Conservation (phyloP, 2,113 vertebrate species). For the Dipodomys spectabilis region DNA sequence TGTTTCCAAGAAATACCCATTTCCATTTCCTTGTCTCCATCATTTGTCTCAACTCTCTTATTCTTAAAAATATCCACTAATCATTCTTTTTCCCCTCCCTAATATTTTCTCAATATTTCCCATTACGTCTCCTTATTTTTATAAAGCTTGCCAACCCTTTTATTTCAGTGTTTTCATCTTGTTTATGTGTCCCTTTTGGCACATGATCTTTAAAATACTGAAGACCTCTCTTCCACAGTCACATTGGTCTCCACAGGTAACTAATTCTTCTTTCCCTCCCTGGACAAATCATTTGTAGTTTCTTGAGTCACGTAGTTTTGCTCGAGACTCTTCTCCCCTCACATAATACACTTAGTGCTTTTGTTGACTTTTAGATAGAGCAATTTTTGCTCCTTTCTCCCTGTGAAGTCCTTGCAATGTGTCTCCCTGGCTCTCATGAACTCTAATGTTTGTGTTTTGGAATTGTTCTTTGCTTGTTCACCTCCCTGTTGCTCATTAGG, state of each 20-base stretch:
- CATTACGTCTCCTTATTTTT: constrained; percentile 10
- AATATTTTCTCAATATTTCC: neutral
- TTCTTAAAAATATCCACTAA: neutral
- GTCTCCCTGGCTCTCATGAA: neutral
- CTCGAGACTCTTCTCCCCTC: neutral
- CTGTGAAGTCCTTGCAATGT: neutral
- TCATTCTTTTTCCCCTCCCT: neutral
- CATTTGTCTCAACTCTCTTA: neutral
- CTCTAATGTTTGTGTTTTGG: neutral
- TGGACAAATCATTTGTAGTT: neutral
- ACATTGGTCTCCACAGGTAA: neutral
- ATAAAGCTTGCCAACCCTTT: neutral
- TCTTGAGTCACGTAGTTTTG: neutral
- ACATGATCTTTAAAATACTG: constrained; percentile 5
- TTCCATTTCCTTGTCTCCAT: neutral
- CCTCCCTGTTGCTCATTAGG: neutral
- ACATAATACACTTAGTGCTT: neutral
- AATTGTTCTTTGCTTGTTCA: neutral
- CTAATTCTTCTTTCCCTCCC: neutral
- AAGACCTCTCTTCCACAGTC: neutral
- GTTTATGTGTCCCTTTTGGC: neutral
- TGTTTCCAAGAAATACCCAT: neutral
- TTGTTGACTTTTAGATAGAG: constrained; percentile 19
- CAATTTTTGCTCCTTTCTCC: constrained; percentile 1
- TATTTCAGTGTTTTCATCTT: constrained; percentile 37